Evolutionary conservation across 2,113 vertebrate genomes (phyloP).

Genomic region (Illadopsis cleaveri): DNA sequence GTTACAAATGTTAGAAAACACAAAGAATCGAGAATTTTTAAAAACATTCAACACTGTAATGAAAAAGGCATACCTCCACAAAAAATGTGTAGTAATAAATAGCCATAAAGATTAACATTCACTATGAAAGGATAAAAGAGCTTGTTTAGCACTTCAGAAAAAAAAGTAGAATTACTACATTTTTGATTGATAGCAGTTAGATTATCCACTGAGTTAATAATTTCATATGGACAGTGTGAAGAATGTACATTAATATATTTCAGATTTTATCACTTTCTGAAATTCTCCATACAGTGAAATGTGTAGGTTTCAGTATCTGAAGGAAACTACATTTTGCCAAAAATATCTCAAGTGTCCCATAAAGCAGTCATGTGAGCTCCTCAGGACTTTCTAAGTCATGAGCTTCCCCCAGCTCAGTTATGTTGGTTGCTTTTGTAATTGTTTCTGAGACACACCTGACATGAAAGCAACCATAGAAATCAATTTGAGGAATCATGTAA

Average conservation of each 20-base stretch:
- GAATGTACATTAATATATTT: not conserved
- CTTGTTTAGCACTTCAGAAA: not conserved
- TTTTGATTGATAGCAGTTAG: not conserved
- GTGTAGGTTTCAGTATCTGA: not conserved
- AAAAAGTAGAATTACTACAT: not conserved
- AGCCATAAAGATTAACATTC: not conserved
- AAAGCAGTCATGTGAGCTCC: not conserved
- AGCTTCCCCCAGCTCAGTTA: not conserved
- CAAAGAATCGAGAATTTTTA: not conserved
- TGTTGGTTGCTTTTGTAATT: not conserved
- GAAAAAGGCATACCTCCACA: not conserved
- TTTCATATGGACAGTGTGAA: not conserved
- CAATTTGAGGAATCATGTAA: not conserved
- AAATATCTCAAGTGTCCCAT: not conserved
- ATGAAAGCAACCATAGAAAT: not conserved
- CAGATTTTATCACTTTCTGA: not conserved
- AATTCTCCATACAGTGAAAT: not conserved
- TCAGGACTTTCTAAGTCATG: not conserved
- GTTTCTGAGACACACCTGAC: not conserved
- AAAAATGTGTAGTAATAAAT: not conserved
- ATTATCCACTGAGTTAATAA: not conserved
- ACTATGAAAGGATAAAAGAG: not conserved
- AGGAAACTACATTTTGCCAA: not conserved
- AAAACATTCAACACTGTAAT: not conserved
- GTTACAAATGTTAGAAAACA: not conserved